Base-by-base conservation (phyloP, 2,797 vertebrate species). In the Oryzias dopingdopingensis region DNA sequence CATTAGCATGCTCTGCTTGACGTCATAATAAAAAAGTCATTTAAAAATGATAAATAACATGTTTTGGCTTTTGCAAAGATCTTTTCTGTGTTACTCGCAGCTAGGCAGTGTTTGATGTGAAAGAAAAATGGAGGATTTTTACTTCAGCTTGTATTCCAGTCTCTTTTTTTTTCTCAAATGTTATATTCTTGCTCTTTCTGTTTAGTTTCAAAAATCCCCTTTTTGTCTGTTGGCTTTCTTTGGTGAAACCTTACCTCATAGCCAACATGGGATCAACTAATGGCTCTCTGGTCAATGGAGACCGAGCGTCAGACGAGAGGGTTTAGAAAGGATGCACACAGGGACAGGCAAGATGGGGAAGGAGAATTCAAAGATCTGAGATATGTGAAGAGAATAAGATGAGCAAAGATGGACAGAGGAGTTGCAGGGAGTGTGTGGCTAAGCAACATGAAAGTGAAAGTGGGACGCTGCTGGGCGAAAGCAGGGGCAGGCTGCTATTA, bases 381-480 rank as follows among this genome's bases (percentile, higher is more conserved):
- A 55, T 59, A 47, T 62, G 57, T 51, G 65, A 59, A 59, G 56
- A 58, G 64, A 57, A 17, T 46, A 40, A 49, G 40, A 46, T 58
- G 37, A 56, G 22, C 26, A 56, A 56, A 48, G 64, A 50, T 72
- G 49, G 52, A 60, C 56, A 40, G 45, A 71, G 56, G 48, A 42
- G 62, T 14, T 71, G 53, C 20, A 59, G 53, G 29, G 56, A 54
- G 52, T 52, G 50, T 66, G 52, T 63, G 55, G 66, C 62, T 71
- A 61, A 66, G 65, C 66, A 78, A 71, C 82, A 83, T 83, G 70
- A 84, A 84, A 84, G 80, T 59, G 54, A 68, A 81, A 79, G 67
- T 81, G 76, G 60, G 59, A 66, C 59, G 1, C 85, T 86, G 80
- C 72, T 81, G 85, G 63, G 60, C 42, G 44, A 46, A 72, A 84